Evolutionary conservation across 2,888 invertebrate species (phyloP).

Genomic region (Strigamia maritima): DNA sequence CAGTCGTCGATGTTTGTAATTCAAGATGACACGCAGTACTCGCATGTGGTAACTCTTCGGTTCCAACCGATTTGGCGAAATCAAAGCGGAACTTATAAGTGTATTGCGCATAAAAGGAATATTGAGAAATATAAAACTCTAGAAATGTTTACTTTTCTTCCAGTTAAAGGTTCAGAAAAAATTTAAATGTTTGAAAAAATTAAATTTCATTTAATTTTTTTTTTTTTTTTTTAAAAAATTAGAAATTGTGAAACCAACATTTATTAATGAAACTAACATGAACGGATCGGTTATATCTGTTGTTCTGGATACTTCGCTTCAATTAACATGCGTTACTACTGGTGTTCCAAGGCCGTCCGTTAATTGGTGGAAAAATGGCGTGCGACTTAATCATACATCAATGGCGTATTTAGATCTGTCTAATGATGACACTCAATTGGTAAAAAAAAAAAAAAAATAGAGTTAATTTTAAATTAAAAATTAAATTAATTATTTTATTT

Average conservation of each 20-base stretch:
- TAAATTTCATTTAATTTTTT: not conserved
- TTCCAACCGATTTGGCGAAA: constrained; percentile 40
- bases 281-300: constrained; percentile 43
- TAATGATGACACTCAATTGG: constrained; percentile 27
- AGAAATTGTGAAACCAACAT: constrained; percentile 42
- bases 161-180: constrained; percentile 26
- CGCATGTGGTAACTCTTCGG: constrained; percentile 36
- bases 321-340: constrained; percentile 47
- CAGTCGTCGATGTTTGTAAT: not conserved
- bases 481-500: not conserved
- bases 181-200: too few species aligned
- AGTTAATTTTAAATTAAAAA: too few species aligned
- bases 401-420: constrained; percentile 38
- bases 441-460: not conserved
- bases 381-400: constrained; percentile 36
- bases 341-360: constrained; percentile 48
- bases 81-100: constrained; percentile 43
- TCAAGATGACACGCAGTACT: constrained; percentile 37
- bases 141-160: constrained; percentile 19
- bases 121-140: constrained; percentile 31
- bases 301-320: constrained; percentile 41
- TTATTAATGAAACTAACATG: constrained; percentile 42
- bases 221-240: constrained; percentile 16
- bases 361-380: constrained; percentile 45
- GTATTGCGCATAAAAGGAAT: constrained; percentile 37